Conservation (phyloP, 2,113 vertebrate species). For the Gadus chalcogrammus region DNA sequence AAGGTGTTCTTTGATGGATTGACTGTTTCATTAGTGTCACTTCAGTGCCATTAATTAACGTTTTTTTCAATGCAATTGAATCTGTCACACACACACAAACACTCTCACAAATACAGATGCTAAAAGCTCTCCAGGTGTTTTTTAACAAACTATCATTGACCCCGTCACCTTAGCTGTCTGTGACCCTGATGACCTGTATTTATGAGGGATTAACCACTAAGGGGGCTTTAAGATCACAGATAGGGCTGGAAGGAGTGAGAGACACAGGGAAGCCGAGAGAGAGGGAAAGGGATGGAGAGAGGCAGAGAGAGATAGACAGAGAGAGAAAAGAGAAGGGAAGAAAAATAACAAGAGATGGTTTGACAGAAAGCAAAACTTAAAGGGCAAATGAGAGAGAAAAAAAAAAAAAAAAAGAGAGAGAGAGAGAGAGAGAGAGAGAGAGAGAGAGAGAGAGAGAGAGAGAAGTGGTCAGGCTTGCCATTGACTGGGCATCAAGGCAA, state of each 20-base stretch:
- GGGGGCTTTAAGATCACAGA: conserved; percentile 10
- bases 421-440: too few relatives aligned
- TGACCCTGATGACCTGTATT: conserved; percentile 15
- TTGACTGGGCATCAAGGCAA: not conserved
- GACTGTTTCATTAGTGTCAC: too few relatives aligned
- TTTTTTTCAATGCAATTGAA: too few relatives aligned
- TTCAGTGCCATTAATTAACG: too few relatives aligned
- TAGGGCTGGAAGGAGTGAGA: conserved; percentile 12
- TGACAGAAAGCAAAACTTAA: not conserved
- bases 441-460: not conserved
- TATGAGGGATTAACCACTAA: conserved; percentile 37
- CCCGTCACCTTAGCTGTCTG: conserved; percentile 17
- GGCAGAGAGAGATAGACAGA: not conserved
- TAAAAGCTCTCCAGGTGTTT: not conserved
- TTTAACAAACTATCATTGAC: not conserved
- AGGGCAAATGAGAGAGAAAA: not conserved
- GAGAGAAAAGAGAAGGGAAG: not conserved
- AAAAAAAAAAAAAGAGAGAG: too few relatives aligned
- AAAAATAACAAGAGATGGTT: not conserved
- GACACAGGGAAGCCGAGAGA: not conserved
- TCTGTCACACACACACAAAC: not conserved
- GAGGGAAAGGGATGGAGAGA: not conserved
- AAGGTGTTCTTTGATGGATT: too few relatives aligned
- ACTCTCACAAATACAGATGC: conserved; percentile 2
- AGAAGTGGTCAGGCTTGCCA: too few relatives aligned